Conservation (phyloP, 2,797 vertebrate species). For the Otolemur crassicaudatus region DNA sequence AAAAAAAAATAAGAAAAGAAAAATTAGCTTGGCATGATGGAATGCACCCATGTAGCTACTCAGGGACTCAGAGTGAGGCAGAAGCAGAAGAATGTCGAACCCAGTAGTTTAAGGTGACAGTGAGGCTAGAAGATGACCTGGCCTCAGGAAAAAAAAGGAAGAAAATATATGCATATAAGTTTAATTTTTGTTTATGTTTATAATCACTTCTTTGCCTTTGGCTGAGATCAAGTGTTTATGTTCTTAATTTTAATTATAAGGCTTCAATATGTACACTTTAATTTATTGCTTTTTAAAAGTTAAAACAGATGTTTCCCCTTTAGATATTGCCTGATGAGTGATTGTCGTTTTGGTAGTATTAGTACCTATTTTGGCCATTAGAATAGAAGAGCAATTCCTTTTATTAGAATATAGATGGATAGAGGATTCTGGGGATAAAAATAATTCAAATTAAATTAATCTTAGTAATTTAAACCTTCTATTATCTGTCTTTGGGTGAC, state of each 20-base stretch:
- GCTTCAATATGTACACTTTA: not conserved
- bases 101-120: too few species aligned
- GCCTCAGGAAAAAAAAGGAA: not conserved
- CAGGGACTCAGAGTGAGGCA: too few species aligned
- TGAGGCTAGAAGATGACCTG: not conserved
- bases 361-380: not conserved
- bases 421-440: not conserved
- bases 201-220: too few species aligned
- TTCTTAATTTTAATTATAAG: not conserved
- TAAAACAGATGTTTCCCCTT: slow-evolving; percentile 3
- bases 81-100: too few species aligned
- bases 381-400: not conserved
- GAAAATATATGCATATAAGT: not conserved
- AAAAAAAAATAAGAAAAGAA: not conserved
- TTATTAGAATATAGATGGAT: not conserved
- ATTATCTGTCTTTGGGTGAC: not conserved
- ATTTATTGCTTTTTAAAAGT: not conserved
- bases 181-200: not conserved
- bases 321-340: not conserved
- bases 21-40: too few species aligned
- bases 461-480: not conserved
- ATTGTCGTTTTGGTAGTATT: not conserved
- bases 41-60: too few species aligned
- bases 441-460: not conserved
- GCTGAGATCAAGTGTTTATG: not conserved